Conservation (phyloP, 2,888 invertebrate species). For the Lucinisca nassula region DNA sequence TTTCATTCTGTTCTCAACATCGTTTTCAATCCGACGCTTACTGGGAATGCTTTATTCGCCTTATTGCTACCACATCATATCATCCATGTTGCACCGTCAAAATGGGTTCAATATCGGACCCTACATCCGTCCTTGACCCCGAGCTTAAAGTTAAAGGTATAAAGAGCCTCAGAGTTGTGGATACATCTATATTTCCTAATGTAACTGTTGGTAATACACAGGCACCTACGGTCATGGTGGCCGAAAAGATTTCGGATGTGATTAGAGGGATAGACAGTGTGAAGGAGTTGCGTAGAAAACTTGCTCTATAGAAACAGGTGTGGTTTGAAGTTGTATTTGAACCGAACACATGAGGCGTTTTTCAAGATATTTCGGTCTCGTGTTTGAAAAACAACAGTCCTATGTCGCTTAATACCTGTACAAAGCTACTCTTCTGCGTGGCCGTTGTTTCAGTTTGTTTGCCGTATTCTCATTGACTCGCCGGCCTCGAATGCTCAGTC, state of each 20-base stretch:
- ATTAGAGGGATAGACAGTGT: neutral
- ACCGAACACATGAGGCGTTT: too few relatives aligned
- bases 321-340: too few relatives aligned
- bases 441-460: too few relatives aligned
- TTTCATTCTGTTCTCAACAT: neutral
- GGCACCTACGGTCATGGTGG: constrained; percentile 1
- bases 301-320: too few relatives aligned
- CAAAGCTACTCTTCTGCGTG: too few relatives aligned
- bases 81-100: neutral
- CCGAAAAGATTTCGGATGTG: neutral
- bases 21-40: neutral
- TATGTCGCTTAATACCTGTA: too few relatives aligned
- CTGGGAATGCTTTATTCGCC: neutral
- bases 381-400: too few relatives aligned
- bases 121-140: neutral
- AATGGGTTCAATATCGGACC: neutral
- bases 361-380: too few relatives aligned
- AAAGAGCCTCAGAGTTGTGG: neutral
- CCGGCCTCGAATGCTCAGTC: too few relatives aligned
- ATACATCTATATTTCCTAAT: neutral
- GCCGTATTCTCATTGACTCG: too few relatives aligned
- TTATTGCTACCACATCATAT: neutral
- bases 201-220: neutral
- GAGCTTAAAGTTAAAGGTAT: neutral
- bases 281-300: neutral